Conservation (phyloP, 2,888 invertebrate genomes). For the Limnephilus auricula region DNA sequence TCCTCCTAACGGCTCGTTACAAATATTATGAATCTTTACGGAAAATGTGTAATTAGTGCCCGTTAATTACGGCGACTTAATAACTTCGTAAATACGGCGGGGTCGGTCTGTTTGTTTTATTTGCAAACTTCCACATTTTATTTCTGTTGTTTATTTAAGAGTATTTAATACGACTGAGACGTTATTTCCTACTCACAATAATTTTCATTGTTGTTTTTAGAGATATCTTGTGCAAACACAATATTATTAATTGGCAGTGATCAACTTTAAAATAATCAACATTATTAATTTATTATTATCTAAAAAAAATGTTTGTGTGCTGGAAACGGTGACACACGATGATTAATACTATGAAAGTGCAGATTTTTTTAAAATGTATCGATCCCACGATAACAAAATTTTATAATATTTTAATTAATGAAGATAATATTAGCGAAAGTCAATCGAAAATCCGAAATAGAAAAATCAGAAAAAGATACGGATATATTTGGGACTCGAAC, state of each 20-base stretch:
- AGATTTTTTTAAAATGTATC: no score
- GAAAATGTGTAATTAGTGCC: conserved; percentile 34
- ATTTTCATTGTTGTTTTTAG: background rate
- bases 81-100: conserved; percentile 8
- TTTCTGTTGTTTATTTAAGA: background rate
- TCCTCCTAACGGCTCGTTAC: conserved; percentile 50
- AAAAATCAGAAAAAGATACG: no score
- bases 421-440: no score
- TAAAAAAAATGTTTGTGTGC: no score
- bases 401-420: no score
- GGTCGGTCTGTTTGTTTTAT: background rate
- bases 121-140: background rate
- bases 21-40: conserved; percentile 20
- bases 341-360: no score
- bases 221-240: background rate
- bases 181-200: background rate
- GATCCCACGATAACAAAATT: no score
- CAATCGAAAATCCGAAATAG: no score
- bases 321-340: no score
- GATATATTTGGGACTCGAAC: no score
- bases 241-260: background rate
- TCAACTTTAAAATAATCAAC: no score
- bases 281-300: no score
- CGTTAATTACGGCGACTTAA: conserved; percentile 40
- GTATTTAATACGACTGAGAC: background rate